Base-by-base conservation (phyloP, 2,797 vertebrate genomes). In the Neostethus bicornis region DNA sequence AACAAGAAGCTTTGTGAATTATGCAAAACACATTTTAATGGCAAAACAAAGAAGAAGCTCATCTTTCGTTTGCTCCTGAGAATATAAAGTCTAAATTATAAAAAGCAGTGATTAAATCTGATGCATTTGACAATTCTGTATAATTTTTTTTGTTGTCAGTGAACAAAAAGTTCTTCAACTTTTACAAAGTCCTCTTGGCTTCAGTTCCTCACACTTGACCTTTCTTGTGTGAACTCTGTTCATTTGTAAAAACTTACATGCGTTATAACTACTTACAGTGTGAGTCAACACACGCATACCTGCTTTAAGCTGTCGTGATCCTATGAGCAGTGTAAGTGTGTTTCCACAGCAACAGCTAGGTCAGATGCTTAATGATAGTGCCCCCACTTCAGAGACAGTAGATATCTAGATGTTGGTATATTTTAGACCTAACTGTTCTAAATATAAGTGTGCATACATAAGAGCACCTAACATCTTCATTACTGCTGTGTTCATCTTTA, bases 21-120 rank as follows among this genome's bases (percentile, higher is more conserved):
- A 73, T 67, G 75, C 70, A 73, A 85, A 85, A 77, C 59, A 32
- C 44, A 10, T 24, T 85, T 88, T 85, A 82, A 81, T 86, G 49
- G 63, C 45, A 61, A 66, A 53, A 83, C 48, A 66, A 61, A 60
- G 54, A 63, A 71, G 64, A 61, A 75, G 58, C 61, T 41, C 65
- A 66, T 19, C 45, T 20, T 21, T 34, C 12, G 25, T 63, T 73
- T 54, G 71, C 51, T 54, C 66, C 59, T 47, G 57, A 76, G 57
- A 75, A 71, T 61, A 62, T 61, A 50, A 41, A 51, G n/a, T 66
- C 73, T 25, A 79, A 81, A 70, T 70, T 12, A 79, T 70, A 70
- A 68, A 78, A 64, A 75, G 46, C 72, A 44, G 58, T 46, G 56
- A 61, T 63, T 21, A 43, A 73, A 84, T 59, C 68, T 16, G 32